Base-by-base conservation (phyloP, 2,113 vertebrate species). In the Amazona vittata region DNA sequence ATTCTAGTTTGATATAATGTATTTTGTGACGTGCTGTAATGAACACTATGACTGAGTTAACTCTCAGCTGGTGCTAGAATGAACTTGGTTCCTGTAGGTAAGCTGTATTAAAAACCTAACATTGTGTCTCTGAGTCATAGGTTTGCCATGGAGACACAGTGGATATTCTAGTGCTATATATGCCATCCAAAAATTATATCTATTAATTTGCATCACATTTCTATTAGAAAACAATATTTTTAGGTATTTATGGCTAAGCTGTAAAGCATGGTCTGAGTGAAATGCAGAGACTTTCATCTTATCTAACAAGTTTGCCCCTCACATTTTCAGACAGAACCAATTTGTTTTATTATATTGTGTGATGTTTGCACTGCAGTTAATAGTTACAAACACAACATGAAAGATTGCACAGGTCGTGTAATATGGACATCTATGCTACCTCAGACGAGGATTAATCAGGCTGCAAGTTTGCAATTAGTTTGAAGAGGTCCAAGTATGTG, bases 221-320 rank as follows among this genome's bases (percentile, higher is more conserved):
- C 91, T 94, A 92, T 96, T 95, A 97, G 96, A 94, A 96, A 94
- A 86, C 44, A 70, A 93, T 87, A 67, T 83, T 94, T 95, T 79
- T 47, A 89, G 49, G 52, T 74, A 73, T 94, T 97, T 98, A 94
- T 94, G 86, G 53, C 67, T 92, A 63, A 96, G 59, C 59, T 81
- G 79, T 79, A 95, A 89, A 97, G 74, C 74, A 89, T 91, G 46
- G 94, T 93, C 90, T 59, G 78, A 92, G 71, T 63, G 64, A 94
- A 96, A 86, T 22, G 46, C 55, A 44, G 33, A 95, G 96, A 35
- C 89, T 95, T 91, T 83, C 44, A 67, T 93, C 86, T 96, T 59
- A 52, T 22, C 53, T 92, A 63, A 88, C 78, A 90, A 94, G 83
- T 95, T 75, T 93, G 17, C 55, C 70, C 91, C 90, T 95, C 55